These are phyloP conservation scores for Oryzias sinensis DNA, from an alignment of 2,797 vertebrate species.

Conservation along the genomic window DNA sequence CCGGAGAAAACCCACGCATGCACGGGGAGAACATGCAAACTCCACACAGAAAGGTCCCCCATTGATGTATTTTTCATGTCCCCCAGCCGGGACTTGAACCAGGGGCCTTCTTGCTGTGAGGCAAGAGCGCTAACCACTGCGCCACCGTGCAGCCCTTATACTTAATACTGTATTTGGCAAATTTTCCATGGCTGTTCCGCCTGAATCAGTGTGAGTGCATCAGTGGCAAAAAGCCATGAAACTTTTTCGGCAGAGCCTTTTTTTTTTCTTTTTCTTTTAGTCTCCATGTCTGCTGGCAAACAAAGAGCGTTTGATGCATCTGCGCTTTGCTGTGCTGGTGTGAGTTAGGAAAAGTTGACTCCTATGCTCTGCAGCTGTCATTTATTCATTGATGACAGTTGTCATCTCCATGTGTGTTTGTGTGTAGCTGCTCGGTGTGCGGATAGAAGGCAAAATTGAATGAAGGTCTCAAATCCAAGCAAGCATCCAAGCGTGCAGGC, in stretches of 20 bases:
- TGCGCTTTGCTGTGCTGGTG: slow-evolving; percentile 15
- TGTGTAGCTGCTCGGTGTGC: slow-evolving; percentile 2
- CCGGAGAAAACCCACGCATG: too few species aligned
- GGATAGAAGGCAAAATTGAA: slow-evolving; percentile 32
- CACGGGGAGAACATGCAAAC: too few species aligned
- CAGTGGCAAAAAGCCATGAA: slow-evolving; percentile 56
- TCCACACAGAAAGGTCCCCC: too few species aligned
- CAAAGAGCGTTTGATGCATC: slow-evolving; percentile 31
- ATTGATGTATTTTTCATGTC: too few species aligned
- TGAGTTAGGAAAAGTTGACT: slow-evolving; percentile 18
- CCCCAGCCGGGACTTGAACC: too few species aligned
- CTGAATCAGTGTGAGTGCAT: slow-evolving; percentile 67
- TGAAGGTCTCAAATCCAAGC: slow-evolving; percentile 65
- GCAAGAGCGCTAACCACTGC: too few species aligned
- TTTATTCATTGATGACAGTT: slow-evolving; percentile 24
- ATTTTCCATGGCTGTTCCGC: slow-evolving; percentile 22
- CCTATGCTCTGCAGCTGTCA: slow-evolving; percentile 9
- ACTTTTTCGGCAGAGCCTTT: slow-evolving; percentile 46
- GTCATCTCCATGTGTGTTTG: not conserved
- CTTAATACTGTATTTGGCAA: too few species aligned
- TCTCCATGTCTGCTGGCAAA: slow-evolving; percentile 46
- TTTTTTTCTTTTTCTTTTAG: slow-evolving; percentile 43
- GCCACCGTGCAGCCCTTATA: too few species aligned
- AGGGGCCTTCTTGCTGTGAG: too few species aligned
- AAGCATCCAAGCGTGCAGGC: slow-evolving; percentile 55